Conservation (phyloP, 2,113 vertebrate genomes). For the Bubo scandiacus region DNA sequence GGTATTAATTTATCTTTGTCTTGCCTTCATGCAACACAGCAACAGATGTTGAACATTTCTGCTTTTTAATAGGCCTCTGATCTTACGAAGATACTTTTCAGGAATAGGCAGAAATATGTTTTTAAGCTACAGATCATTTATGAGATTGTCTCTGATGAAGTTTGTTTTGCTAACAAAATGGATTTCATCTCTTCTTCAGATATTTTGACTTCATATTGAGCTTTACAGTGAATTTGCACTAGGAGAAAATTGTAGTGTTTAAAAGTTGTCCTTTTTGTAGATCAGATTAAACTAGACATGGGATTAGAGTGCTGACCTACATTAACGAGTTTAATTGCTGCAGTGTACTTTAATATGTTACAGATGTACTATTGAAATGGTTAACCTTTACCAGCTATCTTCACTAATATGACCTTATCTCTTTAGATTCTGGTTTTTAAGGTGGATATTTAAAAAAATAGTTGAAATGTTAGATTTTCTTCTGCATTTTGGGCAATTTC, state of each 20-base stretch:
- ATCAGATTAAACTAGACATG: constrained; percentile 49
- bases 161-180: constrained; percentile 63
- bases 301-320: constrained; percentile 48
- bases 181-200: constrained; percentile 43
- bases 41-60: constrained; percentile 77
- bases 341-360: constrained; percentile 53
- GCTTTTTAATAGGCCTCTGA: constrained; percentile 70
- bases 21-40: constrained; percentile 68
- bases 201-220: constrained; percentile 42
- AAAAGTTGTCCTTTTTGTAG: constrained; percentile 40
- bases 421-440: constrained; percentile 39
- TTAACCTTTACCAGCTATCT: constrained; percentile 24
- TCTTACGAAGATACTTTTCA: constrained; percentile 54
- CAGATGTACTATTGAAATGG: constrained; percentile 47
- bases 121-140: constrained; percentile 69
- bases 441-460: not conserved
- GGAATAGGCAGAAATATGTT: constrained; percentile 57
- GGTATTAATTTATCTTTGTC: constrained; percentile 70
- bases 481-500: not conserved
- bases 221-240: not conserved
- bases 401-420: constrained; percentile 35
- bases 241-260: not conserved
- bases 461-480: constrained; percentile 39
- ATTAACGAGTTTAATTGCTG: constrained; percentile 54
- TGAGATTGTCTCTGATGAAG: constrained; percentile 46